Conservation (phyloP, 1,140 invertebrate genomes). For the Colletes gigas region DNA sequence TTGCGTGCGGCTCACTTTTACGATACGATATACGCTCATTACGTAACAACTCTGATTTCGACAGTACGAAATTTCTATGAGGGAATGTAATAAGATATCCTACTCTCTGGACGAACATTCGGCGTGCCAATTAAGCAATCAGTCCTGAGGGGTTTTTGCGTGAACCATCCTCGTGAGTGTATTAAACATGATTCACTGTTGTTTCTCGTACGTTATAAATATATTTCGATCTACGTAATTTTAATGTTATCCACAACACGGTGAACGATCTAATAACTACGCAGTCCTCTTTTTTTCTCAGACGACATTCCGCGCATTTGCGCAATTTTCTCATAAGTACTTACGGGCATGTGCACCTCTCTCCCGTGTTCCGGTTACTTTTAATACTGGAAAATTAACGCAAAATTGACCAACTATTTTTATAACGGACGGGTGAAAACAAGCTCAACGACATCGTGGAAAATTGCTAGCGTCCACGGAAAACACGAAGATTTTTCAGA, state of each 20-base stretch:
- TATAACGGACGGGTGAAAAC: conserved; percentile 16
- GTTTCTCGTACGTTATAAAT: neutral
- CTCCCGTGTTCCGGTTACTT: conserved; percentile 1
- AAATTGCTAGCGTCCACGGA: neutral
- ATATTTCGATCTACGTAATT: neutral
- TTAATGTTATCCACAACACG: neutral
- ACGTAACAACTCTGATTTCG: conserved; percentile 20
- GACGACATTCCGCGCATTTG: conserved; percentile 25
- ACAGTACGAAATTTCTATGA: conserved; percentile 15
- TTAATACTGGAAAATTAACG: conserved; percentile 36
- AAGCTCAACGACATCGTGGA: neutral
- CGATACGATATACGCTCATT: conserved; percentile 1
- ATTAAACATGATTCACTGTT: neutral
- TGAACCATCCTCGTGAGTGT: neutral
- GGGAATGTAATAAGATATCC: neutral
- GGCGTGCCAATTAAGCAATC: conserved; percentile 8
- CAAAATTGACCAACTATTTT: conserved; percentile 28
- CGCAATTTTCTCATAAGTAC: conserved; percentile 17
- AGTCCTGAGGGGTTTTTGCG: too few relatives aligned
- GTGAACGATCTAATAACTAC: neutral
- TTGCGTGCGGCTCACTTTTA: neutral
- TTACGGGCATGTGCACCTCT: neutral
- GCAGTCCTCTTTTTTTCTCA: neutral
- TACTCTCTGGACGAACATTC: neutral
- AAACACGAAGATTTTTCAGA: too few relatives aligned